Base-by-base conservation (phyloP, 2,888 invertebrate species). In the Bhutanitis thaidina region DNA sequence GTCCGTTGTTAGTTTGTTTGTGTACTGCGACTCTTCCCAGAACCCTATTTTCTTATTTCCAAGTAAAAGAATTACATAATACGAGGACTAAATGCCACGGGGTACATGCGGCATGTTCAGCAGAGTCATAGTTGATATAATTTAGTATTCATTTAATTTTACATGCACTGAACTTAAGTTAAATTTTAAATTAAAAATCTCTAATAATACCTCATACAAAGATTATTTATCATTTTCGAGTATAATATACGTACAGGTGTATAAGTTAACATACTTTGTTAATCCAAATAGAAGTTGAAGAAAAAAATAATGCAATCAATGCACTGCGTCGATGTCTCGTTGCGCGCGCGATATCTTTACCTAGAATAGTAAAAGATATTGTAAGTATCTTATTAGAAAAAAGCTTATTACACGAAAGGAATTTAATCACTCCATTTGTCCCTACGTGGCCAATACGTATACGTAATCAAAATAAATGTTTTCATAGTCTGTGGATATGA, bases 321-420 rank as follows among this genome's bases (percentile, higher is more conserved):
- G 92, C 62, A 92, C 92, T 59, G 92, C 92, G 80, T 98, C 97
- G 76, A 98, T 98, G 79, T 97, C 97, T 61, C 98, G 93, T 86
- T 98, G 98, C 49, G 98, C 98, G 66, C 97, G 93, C 34, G 98
- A 98, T 80, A 96, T 97, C 90, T 98, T 98, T 52, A 97, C 94
- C 88, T 89, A 77, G 9, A 76, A 74, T 56, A 56, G 34, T 54
- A 43, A 34, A 25, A 13, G 4, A 25, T 27, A 38, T 30, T 20
- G 20, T 20, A 20, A 20, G 2, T 3, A 20, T 3, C 20, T 20
- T 20, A 20, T 20, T 3, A 20, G 2, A 3, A 20, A n/a, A 20
- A 20, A 20, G 5, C 20, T 27, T 27, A 4, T 27, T 27, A 8
- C 8, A 27, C 7, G 1, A 27, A 27, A 27, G 8, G 27, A 27